Conservation (phyloP, 2,888 invertebrate species). For the Euspilapteryx auroguttella region DNA sequence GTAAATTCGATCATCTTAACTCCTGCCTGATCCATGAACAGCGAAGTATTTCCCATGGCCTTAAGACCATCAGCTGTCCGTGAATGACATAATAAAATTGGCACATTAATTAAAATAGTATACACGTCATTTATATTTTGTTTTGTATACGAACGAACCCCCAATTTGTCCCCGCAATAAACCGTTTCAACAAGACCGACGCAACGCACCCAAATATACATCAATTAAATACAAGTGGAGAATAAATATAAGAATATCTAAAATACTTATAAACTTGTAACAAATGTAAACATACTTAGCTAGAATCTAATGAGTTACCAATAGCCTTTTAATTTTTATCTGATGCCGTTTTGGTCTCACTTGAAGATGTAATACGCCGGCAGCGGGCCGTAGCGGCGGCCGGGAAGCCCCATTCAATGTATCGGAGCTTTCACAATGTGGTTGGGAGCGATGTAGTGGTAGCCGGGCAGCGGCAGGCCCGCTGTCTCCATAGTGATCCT, state of each 20-base stretch:
- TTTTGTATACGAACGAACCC: too few relatives aligned
- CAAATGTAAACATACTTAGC: slow-evolving; percentile 58
- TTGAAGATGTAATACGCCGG: slow-evolving; percentile 46
- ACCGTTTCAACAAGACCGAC: too few relatives aligned
- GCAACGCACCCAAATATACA: slow-evolving; percentile 8
- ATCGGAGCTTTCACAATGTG: slow-evolving; percentile 92
- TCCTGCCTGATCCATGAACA: slow-evolving; percentile 10
- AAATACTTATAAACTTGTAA: slow-evolving; percentile 66
- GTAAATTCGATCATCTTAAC: slow-evolving; percentile 59
- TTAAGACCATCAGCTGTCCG: too few relatives aligned
- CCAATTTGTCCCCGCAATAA: too few relatives aligned
- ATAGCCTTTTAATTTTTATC: slow-evolving; percentile 33
- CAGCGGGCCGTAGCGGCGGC: slow-evolving; percentile 37
- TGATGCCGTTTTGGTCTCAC: slow-evolving; percentile 29
- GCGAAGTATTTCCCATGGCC: too few relatives aligned
- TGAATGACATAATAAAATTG: too few relatives aligned
- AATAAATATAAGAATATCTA: slow-evolving; percentile 72
- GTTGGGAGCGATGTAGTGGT: slow-evolving; percentile 90
- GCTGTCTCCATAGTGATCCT: slow-evolving; percentile 97
- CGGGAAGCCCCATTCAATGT: slow-evolving; percentile 67
- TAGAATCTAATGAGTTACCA: slow-evolving; percentile 30
- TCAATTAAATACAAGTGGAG: slow-evolving; percentile 53
- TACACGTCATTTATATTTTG: too few relatives aligned
- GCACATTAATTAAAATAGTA: slow-evolving; percentile 4
- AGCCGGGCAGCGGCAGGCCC: slow-evolving; percentile 86